Conservation (phyloP, 2,113 vertebrate species). For the Corythornis cristatus region DNA sequence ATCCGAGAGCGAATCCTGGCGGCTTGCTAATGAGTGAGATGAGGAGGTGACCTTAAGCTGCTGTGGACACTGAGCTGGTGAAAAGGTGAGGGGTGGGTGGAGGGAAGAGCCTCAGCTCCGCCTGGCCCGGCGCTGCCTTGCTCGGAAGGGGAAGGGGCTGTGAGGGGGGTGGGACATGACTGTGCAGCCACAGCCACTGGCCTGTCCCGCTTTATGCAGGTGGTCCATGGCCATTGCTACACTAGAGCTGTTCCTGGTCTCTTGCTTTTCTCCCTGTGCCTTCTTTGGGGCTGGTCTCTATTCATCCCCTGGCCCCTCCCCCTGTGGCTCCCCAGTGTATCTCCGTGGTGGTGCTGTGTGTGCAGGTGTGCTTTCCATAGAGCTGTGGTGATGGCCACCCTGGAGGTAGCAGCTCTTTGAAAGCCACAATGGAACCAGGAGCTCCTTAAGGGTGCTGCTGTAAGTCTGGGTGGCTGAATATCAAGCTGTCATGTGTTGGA, state of each 20-base stretch:
- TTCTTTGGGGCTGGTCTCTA: not conserved
- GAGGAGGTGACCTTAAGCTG: not conserved
- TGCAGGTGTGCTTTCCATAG: not conserved
- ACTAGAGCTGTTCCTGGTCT: not conserved
- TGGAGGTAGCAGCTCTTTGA: accelerated
- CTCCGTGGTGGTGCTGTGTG: accelerated
- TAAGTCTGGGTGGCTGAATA: not conserved
- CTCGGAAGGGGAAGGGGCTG: not conserved
- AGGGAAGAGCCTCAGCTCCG: not conserved
- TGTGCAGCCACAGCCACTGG: accelerated
- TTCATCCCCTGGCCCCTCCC: no score
- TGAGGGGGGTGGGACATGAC: accelerated
- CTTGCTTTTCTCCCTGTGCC: not conserved
- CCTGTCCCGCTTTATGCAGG: not conserved
- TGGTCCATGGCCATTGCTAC: accelerated
- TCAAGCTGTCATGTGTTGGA: accelerated
- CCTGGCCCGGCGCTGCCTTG: accelerated
- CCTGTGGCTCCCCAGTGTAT: not conserved
- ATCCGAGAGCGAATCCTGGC: not conserved
- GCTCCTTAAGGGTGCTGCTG: not conserved
- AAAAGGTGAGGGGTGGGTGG: accelerated
- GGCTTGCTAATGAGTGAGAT: accelerated
- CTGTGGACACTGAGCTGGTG: not conserved
- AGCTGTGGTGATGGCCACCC: not conserved
- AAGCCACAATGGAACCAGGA: not conserved